Evolutionary conservation across 2,888 invertebrate genomes (phyloP), one percentile per base, ranked within the genome.

Genomic region (Pollenia labialis): DNA sequence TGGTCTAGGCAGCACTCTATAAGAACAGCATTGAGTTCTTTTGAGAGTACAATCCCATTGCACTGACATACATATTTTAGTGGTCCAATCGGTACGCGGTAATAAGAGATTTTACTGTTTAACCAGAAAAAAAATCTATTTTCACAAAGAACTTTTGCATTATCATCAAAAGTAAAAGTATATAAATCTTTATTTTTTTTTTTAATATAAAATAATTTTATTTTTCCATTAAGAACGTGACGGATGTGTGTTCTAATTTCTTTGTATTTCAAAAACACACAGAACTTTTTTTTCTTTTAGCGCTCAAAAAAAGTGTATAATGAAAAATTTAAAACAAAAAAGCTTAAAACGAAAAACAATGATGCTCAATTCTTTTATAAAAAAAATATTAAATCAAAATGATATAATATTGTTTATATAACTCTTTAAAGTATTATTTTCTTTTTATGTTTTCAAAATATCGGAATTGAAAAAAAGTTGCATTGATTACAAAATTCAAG

Each of bases 221-320:
- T 50, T 71, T 44, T 58, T 79, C 40, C 48, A 81, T 83, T 66
- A 72, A 81, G 81, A 87, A 87, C 83, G 83, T 87, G 87, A 87
- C 87, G 87, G 87, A 87, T 87, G 83, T 87, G 83, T 84, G 87
- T 84, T 87, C 83, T 52, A 72, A 74, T 85, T 85, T 74, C 84
- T 74, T 85, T 85, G 79, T 74, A 54, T 79, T 72, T 72, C 7
- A 68, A 69, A 81, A 60, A 56, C 46, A 58, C 16, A 72, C 4
- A 72, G 1, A 58, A 60, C 7, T 50, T 40, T 75, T 69, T 89
- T 72, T 87, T 88, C 88, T 88, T 89, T 85, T 88, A 89, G 50
- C 1, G 89, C 6, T 32, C 4, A 32, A 32, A 32, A 32, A 32
- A 32, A 32, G 32, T 32, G 6, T 32, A 32, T 89, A 74, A 89